Evolutionary conservation across 2,113 vertebrate genomes (phyloP).

Genomic region (Gallinago jamesoni): DNA sequence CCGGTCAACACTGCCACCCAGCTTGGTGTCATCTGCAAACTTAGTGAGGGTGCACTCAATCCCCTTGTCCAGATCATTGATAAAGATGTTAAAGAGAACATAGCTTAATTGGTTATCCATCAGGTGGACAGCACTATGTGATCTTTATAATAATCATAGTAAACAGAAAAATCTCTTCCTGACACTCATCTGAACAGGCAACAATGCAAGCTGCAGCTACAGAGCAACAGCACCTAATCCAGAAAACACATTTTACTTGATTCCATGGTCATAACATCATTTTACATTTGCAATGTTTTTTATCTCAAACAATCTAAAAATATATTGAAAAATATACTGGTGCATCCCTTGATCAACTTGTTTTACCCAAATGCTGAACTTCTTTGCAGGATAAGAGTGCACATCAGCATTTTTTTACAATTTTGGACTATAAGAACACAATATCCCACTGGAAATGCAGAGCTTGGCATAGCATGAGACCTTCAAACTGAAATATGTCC

Average conservation of each 20-base stretch:
- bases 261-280: neutral
- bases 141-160: neutral
- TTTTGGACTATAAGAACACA: neutral
- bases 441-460: neutral
- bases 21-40: no score
- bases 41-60: no score
- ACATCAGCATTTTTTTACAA: neutral
- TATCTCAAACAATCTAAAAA: neutral
- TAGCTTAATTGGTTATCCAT: neutral
- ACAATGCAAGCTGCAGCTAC: neutral
- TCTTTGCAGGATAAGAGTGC: neutral
- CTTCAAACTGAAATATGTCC: neutral
- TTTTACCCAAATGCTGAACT: neutral
- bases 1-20: no score
- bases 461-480: neutral
- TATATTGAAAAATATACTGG: neutral
- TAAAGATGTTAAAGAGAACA: no score
- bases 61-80: no score
- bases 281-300: neutral
- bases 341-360: neutral
- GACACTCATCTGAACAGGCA: neutral
- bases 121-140: neutral
- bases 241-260: neutral
- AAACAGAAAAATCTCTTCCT: neutral
- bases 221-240: neutral